phyloP scores from a whole-genome alignment of 1,140 invertebrate genomes.

The Drosophila hydei region DNA sequence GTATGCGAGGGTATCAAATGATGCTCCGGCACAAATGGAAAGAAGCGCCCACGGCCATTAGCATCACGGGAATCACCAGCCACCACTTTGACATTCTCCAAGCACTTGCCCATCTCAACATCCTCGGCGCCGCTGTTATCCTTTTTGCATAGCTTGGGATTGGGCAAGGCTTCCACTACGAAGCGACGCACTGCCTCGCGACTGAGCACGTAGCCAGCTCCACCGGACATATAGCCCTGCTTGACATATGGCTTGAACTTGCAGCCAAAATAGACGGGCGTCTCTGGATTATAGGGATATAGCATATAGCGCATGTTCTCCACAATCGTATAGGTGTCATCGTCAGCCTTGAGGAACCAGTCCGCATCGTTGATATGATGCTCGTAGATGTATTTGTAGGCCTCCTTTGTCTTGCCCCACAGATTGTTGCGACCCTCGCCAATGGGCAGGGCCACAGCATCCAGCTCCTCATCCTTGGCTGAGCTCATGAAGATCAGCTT shows the following conservation, averaged over 20 bases:
- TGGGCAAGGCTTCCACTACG: conserved; percentile 88
- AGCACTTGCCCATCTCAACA: conserved; percentile 96
- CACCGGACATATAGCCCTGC: conserved; percentile 97
- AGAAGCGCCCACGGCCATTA: conserved; percentile 94
- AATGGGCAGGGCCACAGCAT: conserved; percentile 90
- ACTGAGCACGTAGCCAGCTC: conserved; percentile 96
- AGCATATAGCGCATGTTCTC: conserved; percentile 97
- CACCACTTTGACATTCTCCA: conserved; percentile 93
- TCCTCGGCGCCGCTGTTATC: conserved; percentile 94
- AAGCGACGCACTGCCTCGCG: conserved; percentile 90
- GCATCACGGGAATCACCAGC: conserved; percentile 94
- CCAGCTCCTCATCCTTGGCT: conserved; percentile 87
- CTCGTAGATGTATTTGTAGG: conserved; percentile 94
- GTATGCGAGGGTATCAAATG: conserved; percentile 94
- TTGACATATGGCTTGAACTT: conserved; percentile 94
- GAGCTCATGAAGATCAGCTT: conserved; percentile 95
- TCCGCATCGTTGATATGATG: conserved; percentile 93
- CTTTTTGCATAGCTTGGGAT: conserved; percentile 87
- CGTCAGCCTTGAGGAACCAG: conserved; percentile 98
- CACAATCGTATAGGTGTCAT: conserved; percentile 96
- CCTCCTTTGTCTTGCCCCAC: conserved; percentile 97
- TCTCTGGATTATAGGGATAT: conserved; percentile 87
- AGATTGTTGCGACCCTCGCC: conserved; percentile 94
- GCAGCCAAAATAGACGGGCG: conserved; percentile 95
- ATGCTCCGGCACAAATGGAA: conserved; percentile 96